A percentile compares a stretch with the other conserved stretches of the same genome.
phyloP scores from a whole-genome alignment of 2,797 vertebrate genomes.

The Phoxinus dragarum region DNA sequence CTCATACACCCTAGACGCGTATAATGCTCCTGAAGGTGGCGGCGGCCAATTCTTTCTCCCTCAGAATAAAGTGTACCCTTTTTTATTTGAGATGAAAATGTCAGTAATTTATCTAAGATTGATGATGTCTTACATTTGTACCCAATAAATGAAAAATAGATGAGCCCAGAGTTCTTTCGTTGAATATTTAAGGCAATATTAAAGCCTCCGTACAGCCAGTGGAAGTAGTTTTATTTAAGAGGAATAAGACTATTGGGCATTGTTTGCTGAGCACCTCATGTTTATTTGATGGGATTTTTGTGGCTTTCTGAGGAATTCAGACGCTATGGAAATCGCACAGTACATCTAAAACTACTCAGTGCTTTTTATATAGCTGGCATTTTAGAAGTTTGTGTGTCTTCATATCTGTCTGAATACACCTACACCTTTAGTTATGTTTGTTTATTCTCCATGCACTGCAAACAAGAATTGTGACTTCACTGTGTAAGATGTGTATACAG shows the following conservation, averaged over 20 bases:
- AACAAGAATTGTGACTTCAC: neutral
- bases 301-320: slow-evolving; percentile 81
- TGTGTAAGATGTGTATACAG: too few species aligned
- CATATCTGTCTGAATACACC: slow-evolving; percentile 11
- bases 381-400: slow-evolving; percentile 27
- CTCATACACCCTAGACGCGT: slow-evolving; percentile 78
- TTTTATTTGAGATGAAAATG: slow-evolving; percentile 90
- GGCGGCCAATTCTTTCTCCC: slow-evolving; percentile 81
- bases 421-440: neutral
- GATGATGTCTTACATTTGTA: slow-evolving; percentile 84
- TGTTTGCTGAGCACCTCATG: slow-evolving; percentile 88
- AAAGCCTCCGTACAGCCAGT: slow-evolving; percentile 84
- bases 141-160: slow-evolving; percentile 91
- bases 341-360: slow-evolving; percentile 82
- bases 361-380: slow-evolving; percentile 74
- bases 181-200: slow-evolving; percentile 92
- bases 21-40: slow-evolving; percentile 76
- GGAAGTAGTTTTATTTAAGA: slow-evolving; percentile 89
- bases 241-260: slow-evolving; percentile 87
- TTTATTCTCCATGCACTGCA: slow-evolving; percentile 15
- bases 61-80: slow-evolving; percentile 88
- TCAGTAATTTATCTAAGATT: slow-evolving; percentile 89
- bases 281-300: slow-evolving; percentile 82
- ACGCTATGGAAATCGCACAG: slow-evolving; percentile 81
- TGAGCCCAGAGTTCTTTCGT: slow-evolving; percentile 86